A percentile compares a stretch with the other conserved stretches of the same genome.
These are phyloP conservation scores for Thryonomys swinderianus DNA, from an alignment of 2,113 vertebrate species.

Conservation along the genomic window DNA sequence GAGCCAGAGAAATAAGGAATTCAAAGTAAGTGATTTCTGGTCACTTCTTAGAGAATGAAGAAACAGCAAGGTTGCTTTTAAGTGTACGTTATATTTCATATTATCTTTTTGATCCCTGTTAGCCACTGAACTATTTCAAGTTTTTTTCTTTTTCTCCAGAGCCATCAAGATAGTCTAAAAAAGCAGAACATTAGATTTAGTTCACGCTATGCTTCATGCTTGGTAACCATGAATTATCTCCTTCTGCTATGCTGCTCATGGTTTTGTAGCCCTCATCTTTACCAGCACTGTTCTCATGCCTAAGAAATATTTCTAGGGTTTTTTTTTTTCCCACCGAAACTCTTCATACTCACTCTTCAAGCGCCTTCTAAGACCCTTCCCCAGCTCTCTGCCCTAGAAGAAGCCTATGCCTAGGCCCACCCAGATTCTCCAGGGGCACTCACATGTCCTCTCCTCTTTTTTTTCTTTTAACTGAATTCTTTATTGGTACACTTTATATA, in stretches of 20 bases:
- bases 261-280: neutral
- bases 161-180: neutral
- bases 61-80: fast-evolving
- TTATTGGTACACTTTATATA: no score
- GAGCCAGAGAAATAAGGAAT: neutral
- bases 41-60: neutral
- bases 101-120: neutral
- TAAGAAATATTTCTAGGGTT: neutral
- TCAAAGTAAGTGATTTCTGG: neutral
- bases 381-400: neutral
- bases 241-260: no score
- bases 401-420: fast-evolving
- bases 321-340: neutral
- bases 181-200: neutral
- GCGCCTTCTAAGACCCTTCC: neutral
- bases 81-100: neutral
- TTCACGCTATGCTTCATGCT: neutral
- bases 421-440: no score
- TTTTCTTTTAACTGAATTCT: no score
- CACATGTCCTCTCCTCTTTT: no score
- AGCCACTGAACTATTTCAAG: neutral
- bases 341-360: neutral
- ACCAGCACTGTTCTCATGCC: neutral
- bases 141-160: neutral
- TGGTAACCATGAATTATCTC: neutral